phyloP scores from a whole-genome alignment of 92 coral and sea anemone genomes.

The Meandrina meandrites region DNA sequence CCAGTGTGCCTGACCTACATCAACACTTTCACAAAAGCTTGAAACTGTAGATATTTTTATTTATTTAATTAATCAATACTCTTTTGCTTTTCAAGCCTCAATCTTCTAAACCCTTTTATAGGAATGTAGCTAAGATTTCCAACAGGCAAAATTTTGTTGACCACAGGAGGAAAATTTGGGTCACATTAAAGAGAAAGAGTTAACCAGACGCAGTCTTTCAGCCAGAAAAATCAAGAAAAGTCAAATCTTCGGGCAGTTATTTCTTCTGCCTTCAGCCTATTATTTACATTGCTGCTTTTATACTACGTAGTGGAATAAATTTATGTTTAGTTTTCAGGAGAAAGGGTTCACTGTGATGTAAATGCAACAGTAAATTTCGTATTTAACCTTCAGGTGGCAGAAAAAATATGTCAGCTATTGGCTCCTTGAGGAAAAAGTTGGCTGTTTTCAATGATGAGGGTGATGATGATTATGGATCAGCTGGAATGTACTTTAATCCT shows the following conservation, averaged over 20 bases:
- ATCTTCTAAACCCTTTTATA: too few relatives aligned
- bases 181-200: too few relatives aligned
- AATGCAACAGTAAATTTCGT: background rate
- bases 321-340: background rate
- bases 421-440: conserved; percentile 79
- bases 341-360: background rate
- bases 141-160: too few relatives aligned
- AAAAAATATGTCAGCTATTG: conserved; percentile 84
- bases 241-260: too few relatives aligned
- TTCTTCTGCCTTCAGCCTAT: too few relatives aligned
- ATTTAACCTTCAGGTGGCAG: conserved; percentile 50
- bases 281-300: background rate
- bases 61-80: background rate
- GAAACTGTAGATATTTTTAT: background rate
- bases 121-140: too few relatives aligned
- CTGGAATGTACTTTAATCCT: conserved; percentile 91
- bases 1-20: too few relatives aligned
- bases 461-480: conserved; percentile 75
- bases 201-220: too few relatives aligned
- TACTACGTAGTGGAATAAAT: background rate
- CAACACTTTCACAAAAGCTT: background rate
- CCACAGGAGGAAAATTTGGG: too few relatives aligned
- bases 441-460: conserved; percentile 76
- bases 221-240: too few relatives aligned
- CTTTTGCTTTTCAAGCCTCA: background rate